A percentile compares a stretch with the other conserved stretches of the same genome.
Conservation (phyloP, 2,113 vertebrate species). For the Ranitomeya imitator region DNA sequence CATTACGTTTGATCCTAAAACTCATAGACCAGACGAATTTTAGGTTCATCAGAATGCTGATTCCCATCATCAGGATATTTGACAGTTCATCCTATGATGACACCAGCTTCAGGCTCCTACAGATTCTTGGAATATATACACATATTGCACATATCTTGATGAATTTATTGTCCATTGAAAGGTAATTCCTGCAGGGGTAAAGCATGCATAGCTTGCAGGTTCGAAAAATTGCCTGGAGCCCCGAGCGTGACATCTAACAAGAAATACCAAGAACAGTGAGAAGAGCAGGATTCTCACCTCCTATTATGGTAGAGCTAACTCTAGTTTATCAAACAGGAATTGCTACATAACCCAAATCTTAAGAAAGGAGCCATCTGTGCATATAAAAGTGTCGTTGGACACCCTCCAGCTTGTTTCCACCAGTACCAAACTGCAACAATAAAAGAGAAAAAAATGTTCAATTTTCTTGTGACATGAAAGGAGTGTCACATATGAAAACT, state of each 20-base stretch:
- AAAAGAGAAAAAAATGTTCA: neutral
- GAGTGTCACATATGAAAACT: neutral
- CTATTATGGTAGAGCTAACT: neutral
- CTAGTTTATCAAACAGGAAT: neutral
- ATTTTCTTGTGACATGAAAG: neutral
- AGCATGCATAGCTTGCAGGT: slow-evolving; percentile 26
- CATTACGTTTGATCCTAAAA: neutral
- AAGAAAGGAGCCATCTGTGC: neutral
- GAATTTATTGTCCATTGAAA: slow-evolving; percentile 58
- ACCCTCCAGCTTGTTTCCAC: neutral
- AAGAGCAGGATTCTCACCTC: neutral
- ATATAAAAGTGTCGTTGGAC: neutral
- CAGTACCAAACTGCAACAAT: neutral
- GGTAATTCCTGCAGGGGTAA: slow-evolving; percentile 49
- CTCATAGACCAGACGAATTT: neutral
- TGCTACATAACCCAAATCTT: no score
- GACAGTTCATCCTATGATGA: slow-evolving; percentile 1
- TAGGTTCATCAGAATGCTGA: neutral
- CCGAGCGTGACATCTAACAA: slow-evolving; percentile 1
- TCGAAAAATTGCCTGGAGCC: slow-evolving; percentile 10
- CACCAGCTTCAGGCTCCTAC: neutral
- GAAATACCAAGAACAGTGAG: neutral
- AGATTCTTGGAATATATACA: slow-evolving; percentile 11
- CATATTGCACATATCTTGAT: slow-evolving; percentile 6
- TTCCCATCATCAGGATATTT: neutral